phyloP scores from a whole-genome alignment of 1,140 invertebrate genomes.

The Scaptomyza montana region DNA sequence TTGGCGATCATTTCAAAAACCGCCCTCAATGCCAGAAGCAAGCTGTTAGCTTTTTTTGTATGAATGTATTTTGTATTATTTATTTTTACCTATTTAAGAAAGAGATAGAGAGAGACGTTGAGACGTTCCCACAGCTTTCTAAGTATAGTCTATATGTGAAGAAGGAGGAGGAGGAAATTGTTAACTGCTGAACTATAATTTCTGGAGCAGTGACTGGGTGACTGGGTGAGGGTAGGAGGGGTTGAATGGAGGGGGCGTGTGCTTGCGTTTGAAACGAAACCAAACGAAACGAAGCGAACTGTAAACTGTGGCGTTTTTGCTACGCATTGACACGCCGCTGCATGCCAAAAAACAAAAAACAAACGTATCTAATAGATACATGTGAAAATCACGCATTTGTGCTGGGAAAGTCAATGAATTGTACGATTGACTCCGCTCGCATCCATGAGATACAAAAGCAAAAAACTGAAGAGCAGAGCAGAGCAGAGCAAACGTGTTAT shows the following conservation, averaged over 20 bases:
- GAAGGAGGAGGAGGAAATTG: slow-evolving; percentile 32
- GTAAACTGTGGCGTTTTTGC: slow-evolving; percentile 81
- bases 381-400: slow-evolving; percentile 77
- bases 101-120: background rate
- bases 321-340: slow-evolving; percentile 71
- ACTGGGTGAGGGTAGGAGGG: background rate
- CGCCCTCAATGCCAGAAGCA: slow-evolving; percentile 12
- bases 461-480: background rate
- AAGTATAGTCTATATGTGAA: slow-evolving; percentile 22
- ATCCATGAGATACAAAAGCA: slow-evolving; percentile 60
- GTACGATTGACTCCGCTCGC: slow-evolving; percentile 59
- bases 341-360: slow-evolving; percentile 51
- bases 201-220: slow-evolving; percentile 30
- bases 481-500: slow-evolving; percentile 57
- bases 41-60: slow-evolving; percentile 37
- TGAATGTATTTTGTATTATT: background rate
- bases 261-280: background rate
- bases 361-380: slow-evolving; percentile 82
- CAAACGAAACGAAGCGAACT: slow-evolving; percentile 16
- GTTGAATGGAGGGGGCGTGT: background rate
- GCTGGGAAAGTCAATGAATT: slow-evolving; percentile 80
- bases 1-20: slow-evolving; percentile 22
- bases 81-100: too few species aligned
- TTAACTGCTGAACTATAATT: slow-evolving; percentile 51
- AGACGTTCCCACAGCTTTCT: slow-evolving; percentile 49